phyloP scores from a whole-genome alignment of 2,113 vertebrate species.

The Sterrhoptilus dennistouni region DNA sequence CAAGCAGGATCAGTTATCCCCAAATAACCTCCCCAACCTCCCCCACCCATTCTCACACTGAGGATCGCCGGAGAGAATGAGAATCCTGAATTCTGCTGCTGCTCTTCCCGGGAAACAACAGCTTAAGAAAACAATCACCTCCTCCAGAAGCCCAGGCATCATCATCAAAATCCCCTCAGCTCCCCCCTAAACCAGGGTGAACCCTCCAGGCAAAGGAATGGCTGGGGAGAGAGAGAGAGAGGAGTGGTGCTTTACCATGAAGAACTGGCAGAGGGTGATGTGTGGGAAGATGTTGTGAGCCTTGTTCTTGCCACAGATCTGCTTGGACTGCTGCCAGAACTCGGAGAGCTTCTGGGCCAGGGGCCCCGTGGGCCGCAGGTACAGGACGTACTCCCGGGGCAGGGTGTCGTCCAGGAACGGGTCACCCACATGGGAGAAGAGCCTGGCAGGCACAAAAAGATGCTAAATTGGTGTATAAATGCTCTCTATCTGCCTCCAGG shows the following conservation, averaged over 20 bases:
- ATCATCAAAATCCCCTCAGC: background rate
- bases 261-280: slow-evolving; percentile 99
- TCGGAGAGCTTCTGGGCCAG: slow-evolving; percentile 91
- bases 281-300: slow-evolving; percentile 99
- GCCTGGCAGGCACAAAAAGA: slow-evolving; percentile 72
- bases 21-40: background rate
- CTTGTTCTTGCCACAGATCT: slow-evolving; percentile 96
- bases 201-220: background rate
- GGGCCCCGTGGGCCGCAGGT: slow-evolving; percentile 92
- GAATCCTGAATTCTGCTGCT: background rate
- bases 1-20: background rate
- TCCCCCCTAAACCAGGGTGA: background rate
- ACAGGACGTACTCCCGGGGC: slow-evolving; percentile 95
- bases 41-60: rapidly evolving
- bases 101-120: background rate
- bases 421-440: slow-evolving; percentile 96
- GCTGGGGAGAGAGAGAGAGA: background rate
- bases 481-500: too few species aligned
- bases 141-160: background rate
- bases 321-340: slow-evolving; percentile 96
- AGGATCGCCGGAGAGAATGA: background rate
- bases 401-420: slow-evolving; percentile 93
- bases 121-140: background rate
- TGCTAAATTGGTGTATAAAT: too few species aligned
- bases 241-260: slow-evolving; percentile 83